Conservation (phyloP, 2,113 vertebrate genomes). For the Heptranchias perlo region DNA sequence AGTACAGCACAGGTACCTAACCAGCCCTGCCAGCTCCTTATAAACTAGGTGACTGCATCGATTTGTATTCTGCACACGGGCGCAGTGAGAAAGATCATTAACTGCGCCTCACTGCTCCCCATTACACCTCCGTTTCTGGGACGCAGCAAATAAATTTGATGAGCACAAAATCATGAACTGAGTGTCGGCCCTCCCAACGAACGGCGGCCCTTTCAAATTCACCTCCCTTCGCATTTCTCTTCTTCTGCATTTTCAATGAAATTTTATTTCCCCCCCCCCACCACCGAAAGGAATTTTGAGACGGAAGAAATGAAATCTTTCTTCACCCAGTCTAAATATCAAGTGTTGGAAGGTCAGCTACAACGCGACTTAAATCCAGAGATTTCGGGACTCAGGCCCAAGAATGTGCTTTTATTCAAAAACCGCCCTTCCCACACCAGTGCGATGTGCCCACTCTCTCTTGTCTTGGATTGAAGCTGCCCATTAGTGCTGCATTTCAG, state of each 20-base stretch:
- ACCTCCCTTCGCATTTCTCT: background rate
- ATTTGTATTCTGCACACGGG: background rate
- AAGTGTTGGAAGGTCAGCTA: background rate
- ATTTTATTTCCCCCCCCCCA: too few species aligned
- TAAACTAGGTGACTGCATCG: background rate
- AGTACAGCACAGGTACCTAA: background rate
- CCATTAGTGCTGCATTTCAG: background rate
- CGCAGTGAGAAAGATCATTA: background rate
- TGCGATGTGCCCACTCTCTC: background rate
- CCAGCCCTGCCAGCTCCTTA: background rate
- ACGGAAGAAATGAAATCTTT: background rate
- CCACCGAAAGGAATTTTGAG: background rate
- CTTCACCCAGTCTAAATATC: background rate
- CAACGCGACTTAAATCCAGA: background rate
- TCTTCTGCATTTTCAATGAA: background rate
- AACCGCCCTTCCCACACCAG: background rate
- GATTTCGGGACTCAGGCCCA: background rate
- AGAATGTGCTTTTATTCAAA: background rate
- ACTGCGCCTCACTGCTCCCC: background rate
- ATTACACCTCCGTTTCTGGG: background rate
- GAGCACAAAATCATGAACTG: background rate
- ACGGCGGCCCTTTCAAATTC: background rate
- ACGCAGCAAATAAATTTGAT: background rate
- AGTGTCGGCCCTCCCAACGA: background rate
- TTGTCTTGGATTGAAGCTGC: background rate